Evolutionary conservation across 2,113 vertebrate species (phyloP), one percentile per base, ranked within the genome.

Genomic region (Microtus pennsylvanicus): DNA sequence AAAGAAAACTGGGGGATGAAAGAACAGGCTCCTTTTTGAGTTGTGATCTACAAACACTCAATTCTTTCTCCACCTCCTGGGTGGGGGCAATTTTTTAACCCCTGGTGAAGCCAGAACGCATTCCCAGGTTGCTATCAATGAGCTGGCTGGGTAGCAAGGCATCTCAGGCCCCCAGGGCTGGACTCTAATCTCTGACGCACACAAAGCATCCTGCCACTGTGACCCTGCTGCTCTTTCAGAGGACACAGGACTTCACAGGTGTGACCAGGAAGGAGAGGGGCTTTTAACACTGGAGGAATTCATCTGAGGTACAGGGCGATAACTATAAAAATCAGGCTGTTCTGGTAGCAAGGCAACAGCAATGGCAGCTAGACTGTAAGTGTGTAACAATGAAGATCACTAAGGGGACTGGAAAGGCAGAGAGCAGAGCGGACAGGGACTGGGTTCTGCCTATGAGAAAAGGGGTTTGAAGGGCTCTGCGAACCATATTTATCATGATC

Each of bases 281-380:
- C 1, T 5, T 17, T 19, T 1, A 33, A 45, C 55, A 12, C 16
- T 13, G 42, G 2, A 30, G 82, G 67, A 83, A 63, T 47, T 76
- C 26, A 17, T 35, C 3, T 0, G 47, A 65, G 42, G 1, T 24
- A 7, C 30, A 19, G n/a, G 72, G 17, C 6, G 13, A 1, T 6
- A 65, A 13, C 74, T 4, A 0, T 22, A 24, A 14, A 42, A n/a
- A 42, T 28, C 21, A 12, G 33, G 6, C 7, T 28, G 16, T 5
- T 50, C 3, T 0, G n/a, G 6, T 0, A 28, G 80, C 45, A 42
- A 52, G 28, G n/a, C 8, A n/a, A 16, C 35, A 13, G 50, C 1
- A 12, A 11, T 1, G 69, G 42, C 42, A 17, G 58, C 16, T 28
- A 0, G 10, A 10, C 6, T 33, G 1, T 55, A 83, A n/a, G 0